Base-by-base conservation (phyloP, 2,888 invertebrate species). In the Eupithecia exiguata region DNA sequence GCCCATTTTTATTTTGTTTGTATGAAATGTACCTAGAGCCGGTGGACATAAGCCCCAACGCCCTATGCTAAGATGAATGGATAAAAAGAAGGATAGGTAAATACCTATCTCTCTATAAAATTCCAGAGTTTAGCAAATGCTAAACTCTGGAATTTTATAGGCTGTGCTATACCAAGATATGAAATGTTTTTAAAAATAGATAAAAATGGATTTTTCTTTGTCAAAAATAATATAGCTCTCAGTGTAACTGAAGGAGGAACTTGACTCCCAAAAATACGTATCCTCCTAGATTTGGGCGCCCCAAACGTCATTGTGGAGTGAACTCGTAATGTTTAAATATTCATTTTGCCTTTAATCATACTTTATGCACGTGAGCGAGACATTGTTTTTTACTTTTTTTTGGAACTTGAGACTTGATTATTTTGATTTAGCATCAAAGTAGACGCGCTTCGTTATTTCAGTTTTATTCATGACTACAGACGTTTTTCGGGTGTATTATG, bases 281-380 rank as follows among this genome's bases (percentile, higher is more conserved):
- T 92, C 89, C 89, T 89, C 84, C 89, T 89, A 89, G 91, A 91
- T 91, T 90, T 89, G 89, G 91, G 84, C 85, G 84, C 90, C 89
- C 89, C 89, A 90, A 92, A 90, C 89, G 89, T 91, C 92, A 94
- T 93, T 93, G 93, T 92, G 81, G 85, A 88, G 91, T 85, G 86
- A 88, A 87, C 91, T 88, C 92, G 92, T 86, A 82, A 89, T 86
- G 89, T 94, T 93, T 94, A 92, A 94, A 94, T 94, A 94, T 94
- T 94, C 94, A 94, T 94, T 91, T 88, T 86, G 88, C 91, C 91
- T 92, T 93, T 94, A 94, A 94, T 94, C 93, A 93, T 92, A 90
- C 92, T 87, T 84, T 88, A 89, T 89, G 89, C 92, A 93, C 92
- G 89, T 93, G 93, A 90, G 90, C 84, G 85, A 82, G 81, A 86